Evolutionary conservation across 2,888 invertebrate genomes (phyloP).

Genomic region (Parnassius mnemosyne): DNA sequence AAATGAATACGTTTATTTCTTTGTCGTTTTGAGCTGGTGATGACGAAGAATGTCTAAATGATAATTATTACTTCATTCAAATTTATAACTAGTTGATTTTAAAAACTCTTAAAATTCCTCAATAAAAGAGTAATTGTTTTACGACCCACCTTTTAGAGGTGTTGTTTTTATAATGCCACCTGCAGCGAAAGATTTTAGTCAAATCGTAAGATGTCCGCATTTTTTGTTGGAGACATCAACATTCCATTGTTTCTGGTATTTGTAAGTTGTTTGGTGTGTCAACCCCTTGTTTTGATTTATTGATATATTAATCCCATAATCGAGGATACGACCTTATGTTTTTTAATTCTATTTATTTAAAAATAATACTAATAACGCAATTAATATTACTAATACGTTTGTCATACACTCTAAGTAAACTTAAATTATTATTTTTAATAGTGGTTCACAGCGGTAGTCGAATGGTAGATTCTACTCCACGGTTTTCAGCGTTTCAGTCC

Average conservation of each 20-base stretch:
- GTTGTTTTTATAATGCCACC: constrained; percentile 56
- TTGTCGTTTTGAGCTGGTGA: too few species aligned
- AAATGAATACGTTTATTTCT: too few species aligned
- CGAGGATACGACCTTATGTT: background rate
- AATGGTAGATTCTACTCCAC: too few species aligned
- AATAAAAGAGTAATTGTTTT: constrained; percentile 45
- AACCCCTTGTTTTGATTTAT: constrained; percentile 56
- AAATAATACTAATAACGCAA: too few species aligned
- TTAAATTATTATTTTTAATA: too few species aligned
- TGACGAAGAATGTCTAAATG: too few species aligned
- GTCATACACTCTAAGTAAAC: too few species aligned
- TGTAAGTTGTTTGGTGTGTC: constrained; percentile 45
- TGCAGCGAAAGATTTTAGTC: constrained; percentile 48
- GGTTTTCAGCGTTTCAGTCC: too few species aligned
- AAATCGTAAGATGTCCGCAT: constrained; percentile 44
- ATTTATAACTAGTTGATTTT: background rate
- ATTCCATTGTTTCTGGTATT: constrained; percentile 47
- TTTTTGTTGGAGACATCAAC: constrained; percentile 42
- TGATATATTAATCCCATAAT: constrained; percentile 11
- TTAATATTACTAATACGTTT: too few species aligned
- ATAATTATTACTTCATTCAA: background rate
- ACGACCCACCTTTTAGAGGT: constrained; percentile 42
- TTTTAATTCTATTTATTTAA: background rate
- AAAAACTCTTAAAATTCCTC: constrained; percentile 25
- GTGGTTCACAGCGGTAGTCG: too few species aligned